Evolutionary conservation across 2,888 invertebrate species (phyloP).

Genomic region (Nomada hirtipes): DNA sequence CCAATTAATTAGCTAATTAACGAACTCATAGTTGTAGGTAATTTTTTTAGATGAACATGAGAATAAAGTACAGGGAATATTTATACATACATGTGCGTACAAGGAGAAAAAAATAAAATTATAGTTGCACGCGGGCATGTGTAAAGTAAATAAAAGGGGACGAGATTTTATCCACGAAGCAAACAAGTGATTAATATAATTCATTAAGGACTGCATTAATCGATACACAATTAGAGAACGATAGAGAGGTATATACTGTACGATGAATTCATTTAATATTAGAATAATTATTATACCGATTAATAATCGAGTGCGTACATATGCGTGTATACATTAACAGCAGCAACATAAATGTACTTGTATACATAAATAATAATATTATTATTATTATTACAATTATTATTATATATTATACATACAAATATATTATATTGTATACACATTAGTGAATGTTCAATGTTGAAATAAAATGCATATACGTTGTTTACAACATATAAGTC

Average conservation of each 20-base stretch:
- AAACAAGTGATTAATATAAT: constrained; percentile 39
- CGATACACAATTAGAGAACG: constrained; percentile 50
- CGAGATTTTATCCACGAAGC: constrained; percentile 52
- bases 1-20: constrained; percentile 56
- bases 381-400: constrained; percentile 46
- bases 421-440: constrained; percentile 63
- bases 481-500: constrained; percentile 77
- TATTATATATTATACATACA: constrained; percentile 58
- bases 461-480: constrained; percentile 81
- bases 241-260: constrained; percentile 64
- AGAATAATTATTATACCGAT: constrained; percentile 47
- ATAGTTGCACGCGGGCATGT: constrained; percentile 58
- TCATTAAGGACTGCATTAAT: constrained; percentile 51
- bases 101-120: constrained; percentile 34
- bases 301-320: constrained; percentile 47
- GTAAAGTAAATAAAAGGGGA: constrained; percentile 47
- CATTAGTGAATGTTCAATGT: constrained; percentile 82
- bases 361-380: constrained; percentile 70
- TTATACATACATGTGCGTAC: constrained; percentile 41
- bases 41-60: constrained; percentile 59
- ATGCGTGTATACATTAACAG: constrained; percentile 55
- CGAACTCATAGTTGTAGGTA: constrained; percentile 56
- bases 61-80: constrained; percentile 64
- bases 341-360: constrained; percentile 66
- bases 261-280: constrained; percentile 50